Conservation (phyloP, 1,140 invertebrate genomes). For the Pseudomyrmex gracilis region DNA sequence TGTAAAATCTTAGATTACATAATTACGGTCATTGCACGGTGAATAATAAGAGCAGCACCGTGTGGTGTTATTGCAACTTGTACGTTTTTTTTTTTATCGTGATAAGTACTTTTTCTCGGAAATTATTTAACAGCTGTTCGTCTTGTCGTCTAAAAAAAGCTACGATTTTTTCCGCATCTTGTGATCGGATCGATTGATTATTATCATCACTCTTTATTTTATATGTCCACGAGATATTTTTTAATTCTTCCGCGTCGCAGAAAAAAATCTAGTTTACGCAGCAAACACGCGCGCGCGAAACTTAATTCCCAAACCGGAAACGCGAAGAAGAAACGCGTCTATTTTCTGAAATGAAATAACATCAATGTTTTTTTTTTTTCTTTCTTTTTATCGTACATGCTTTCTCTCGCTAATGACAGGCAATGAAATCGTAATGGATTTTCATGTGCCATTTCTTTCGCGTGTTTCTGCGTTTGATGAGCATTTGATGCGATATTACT, state of each 20-base stretch:
- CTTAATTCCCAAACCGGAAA: not conserved
- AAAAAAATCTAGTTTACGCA: not conserved
- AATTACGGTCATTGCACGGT: slow-evolving; percentile 26
- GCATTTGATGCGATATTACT: too few relatives aligned
- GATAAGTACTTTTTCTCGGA: slow-evolving; percentile 5
- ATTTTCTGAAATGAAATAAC: slow-evolving; percentile 3
- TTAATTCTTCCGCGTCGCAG: too few relatives aligned
- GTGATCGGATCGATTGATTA: too few relatives aligned
- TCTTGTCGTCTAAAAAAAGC: not conserved
- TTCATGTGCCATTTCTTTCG: slow-evolving; percentile 4
- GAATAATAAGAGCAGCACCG: slow-evolving; percentile 30
- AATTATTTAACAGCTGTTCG: not conserved
- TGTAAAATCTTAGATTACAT: slow-evolving; percentile 31
- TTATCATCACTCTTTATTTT: not conserved
- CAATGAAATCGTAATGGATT: slow-evolving; percentile 17
- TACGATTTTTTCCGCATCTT: not conserved
- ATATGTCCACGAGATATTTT: too few relatives aligned
- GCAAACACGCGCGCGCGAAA: not conserved
- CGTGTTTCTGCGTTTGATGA: not conserved
- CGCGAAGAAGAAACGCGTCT: not conserved
- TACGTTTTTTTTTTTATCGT: slow-evolving; percentile 10
- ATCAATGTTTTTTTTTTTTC: not conserved
- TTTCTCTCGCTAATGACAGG: slow-evolving; percentile 11
- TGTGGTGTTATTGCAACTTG: not conserved
- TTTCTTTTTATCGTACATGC: not conserved